Evolutionary conservation across 1,140 invertebrate genomes (phyloP).

Genomic region (Polypedilum vanderplanki): DNA sequence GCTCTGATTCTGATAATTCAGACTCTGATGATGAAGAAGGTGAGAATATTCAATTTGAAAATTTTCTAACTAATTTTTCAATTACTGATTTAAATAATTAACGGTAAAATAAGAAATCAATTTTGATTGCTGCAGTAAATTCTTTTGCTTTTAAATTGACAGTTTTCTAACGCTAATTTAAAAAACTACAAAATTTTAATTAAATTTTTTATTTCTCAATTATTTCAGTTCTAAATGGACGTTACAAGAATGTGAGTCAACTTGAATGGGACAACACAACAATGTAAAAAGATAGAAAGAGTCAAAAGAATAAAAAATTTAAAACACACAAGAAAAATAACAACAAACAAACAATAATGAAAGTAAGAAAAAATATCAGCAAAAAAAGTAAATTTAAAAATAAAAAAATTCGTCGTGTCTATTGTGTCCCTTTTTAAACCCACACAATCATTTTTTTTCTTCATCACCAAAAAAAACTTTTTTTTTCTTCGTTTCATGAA

Average conservation of each 20-base stretch:
- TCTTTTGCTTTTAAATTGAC: not conserved
- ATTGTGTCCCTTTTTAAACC: not conserved
- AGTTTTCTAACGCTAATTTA: not conserved
- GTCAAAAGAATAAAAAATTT: not conserved
- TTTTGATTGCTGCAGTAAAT: not conserved
- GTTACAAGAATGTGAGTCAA: conserved; percentile 61
- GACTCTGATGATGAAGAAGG: conserved; percentile 66
- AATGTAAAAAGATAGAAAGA: conserved; percentile 48
- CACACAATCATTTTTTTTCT: not conserved
- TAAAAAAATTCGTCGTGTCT: not conserved
- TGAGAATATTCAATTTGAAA: conserved; percentile 32
- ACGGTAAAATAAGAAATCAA: conserved; percentile 11
- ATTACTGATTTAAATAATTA: not conserved
- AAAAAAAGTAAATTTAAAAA: no score
- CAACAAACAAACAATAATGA: not conserved
- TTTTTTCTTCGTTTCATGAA: no score
- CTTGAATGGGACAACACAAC: conserved; percentile 64
- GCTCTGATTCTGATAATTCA: conserved; percentile 63
- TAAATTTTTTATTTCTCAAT: conserved; percentile 7
- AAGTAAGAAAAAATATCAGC: not conserved
- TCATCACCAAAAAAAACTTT: no score
- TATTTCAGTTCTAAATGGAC: conserved; percentile 45
- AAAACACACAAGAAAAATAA: not conserved
- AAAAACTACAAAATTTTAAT: not conserved
- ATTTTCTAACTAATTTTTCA: not conserved